Base-by-base conservation (phyloP, 2,797 vertebrate species). In the Trematomus bernacchii region DNA sequence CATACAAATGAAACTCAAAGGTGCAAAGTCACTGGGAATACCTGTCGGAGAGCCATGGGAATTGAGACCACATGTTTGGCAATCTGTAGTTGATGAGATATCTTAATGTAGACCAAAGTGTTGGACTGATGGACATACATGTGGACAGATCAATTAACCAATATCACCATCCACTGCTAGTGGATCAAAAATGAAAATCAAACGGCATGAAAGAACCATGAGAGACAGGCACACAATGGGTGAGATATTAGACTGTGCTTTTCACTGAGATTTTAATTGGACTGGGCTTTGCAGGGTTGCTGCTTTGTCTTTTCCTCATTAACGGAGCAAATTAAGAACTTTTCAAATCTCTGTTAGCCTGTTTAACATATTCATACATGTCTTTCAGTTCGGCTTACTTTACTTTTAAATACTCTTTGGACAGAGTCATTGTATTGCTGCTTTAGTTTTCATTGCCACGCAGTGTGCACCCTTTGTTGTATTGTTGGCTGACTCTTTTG, bases 371-470 rank as follows among this genome's bases (percentile, higher is more conserved):
- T 87, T 90, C 79, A 89, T 66, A 52, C 59, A 37, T 72, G 55
- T 42, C 75, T 84, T 79, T 88, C 54, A 80, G 47, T 79, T 74
- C 52, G 44, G 66, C 74, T 51, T 37, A 59, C 82, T 69, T 87
- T 58, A 21, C 73, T 86, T 89, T 92, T 90, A 91, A 94, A 90
- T 84, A 87, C 76, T 88, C 80, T 90, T 90, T 66, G 79, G 71
- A 82, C 85, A 42, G 53, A 85, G 64, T 79, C 77, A 85, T 84
- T 89, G 88, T 91, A 7, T 87, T 77, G 79, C 68, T 75, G 67
- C 76, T 85, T 89, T 83, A 51, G 71, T 80, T 85, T 85, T 80
- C 81, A 85, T 82, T 82, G 77, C 70, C 79, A 73, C 65, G 70
- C 85, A 60, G 68, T 23, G 64, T 64, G 71, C 66, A 44, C 77